Evolutionary conservation across 2,797 vertebrate species (phyloP), one percentile per base, ranked within the genome.

Genomic region (Megalops cyprinoides): DNA sequence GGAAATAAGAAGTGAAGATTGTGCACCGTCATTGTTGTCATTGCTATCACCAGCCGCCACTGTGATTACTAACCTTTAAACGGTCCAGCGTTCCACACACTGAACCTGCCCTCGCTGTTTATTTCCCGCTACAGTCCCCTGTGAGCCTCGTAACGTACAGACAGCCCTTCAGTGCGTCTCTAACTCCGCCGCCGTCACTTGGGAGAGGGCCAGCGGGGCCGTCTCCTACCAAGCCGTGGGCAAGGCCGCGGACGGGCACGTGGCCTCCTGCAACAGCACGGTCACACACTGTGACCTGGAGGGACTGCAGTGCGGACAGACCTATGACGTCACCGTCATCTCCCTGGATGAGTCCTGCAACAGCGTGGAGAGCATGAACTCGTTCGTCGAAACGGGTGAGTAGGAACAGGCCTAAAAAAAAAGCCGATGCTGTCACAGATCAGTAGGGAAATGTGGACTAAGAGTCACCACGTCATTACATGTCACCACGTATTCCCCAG

Each of bases 131-230:
- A 37, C 82, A 95, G 94, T 89, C 10, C 93, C 94, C 3, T 95
- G 94, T 84, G 84, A 42, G 0, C 91, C 94, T 23, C 90, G 87
- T 25, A 87, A 84, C 0, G 86, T 94, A 6, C 85, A 86, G 71
- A 87, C 90, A 1, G 83, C 87, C 25, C 84, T 93, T 0, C 82
- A 12, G 23, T 95, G 94, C 82, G 44, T 18, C 34, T 85, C 87
- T 1, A 90, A 91, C 85, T 86, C 87, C 3, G 91, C 73, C 0
- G 87, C 89, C 0, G 92, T 95, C 58, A 91, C 90, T 0, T 96
- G 95, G 95, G 90, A 93, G 80, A 79, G 0, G n/a, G 86, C 88
- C 79, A 90, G 89, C 0, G 93, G 93, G 10, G 93, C 92, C 0
- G 48, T 78, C 3, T 87, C 83, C 8, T 95, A 95, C 76, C 44